phyloP scores from a whole-genome alignment of 2,888 invertebrate genomes.

The Lottia gigantea region DNA sequence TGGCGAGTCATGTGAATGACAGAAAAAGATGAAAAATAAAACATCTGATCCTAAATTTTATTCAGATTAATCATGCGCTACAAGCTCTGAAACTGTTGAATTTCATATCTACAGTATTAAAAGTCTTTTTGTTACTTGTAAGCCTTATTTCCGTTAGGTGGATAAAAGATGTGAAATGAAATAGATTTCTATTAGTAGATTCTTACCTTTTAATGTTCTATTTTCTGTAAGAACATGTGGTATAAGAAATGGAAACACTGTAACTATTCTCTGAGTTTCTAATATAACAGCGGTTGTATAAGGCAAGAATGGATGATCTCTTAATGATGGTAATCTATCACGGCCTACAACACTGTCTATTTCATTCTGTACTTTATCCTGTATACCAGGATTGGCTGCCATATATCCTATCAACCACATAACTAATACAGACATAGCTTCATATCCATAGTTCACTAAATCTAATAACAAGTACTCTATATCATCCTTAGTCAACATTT shows the following conservation, averaged over 20 bases:
- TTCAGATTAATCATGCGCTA: too few species aligned
- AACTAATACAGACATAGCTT: conserved; percentile 39
- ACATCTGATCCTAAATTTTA: too few species aligned
- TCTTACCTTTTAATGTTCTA: conserved; percentile 45
- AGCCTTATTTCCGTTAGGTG: too few species aligned
- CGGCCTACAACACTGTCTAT: conserved; percentile 48
- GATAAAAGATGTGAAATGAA: too few species aligned
- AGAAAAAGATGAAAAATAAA: too few species aligned
- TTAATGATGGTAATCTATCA: conserved; percentile 45
- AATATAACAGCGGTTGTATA: conserved; percentile 54
- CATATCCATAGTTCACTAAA: conserved; percentile 44
- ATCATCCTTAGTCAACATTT: conserved; percentile 44
- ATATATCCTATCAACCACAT: conserved; percentile 54
- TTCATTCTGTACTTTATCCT: conserved; percentile 48
- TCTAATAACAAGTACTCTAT: conserved; percentile 50
- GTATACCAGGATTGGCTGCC: conserved; percentile 47
- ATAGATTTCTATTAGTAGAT: not conserved
- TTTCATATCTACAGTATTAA: too few species aligned
- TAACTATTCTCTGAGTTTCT: conserved; percentile 50
- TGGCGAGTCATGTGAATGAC: too few species aligned
- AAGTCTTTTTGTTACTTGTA: too few species aligned
- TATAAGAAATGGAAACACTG: conserved; percentile 50
- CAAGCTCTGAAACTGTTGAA: too few species aligned
- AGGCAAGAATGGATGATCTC: conserved; percentile 51
- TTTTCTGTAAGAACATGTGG: conserved; percentile 46